Conservation (phyloP, 2,888 invertebrate species). For the Slavum lentiscoides region DNA sequence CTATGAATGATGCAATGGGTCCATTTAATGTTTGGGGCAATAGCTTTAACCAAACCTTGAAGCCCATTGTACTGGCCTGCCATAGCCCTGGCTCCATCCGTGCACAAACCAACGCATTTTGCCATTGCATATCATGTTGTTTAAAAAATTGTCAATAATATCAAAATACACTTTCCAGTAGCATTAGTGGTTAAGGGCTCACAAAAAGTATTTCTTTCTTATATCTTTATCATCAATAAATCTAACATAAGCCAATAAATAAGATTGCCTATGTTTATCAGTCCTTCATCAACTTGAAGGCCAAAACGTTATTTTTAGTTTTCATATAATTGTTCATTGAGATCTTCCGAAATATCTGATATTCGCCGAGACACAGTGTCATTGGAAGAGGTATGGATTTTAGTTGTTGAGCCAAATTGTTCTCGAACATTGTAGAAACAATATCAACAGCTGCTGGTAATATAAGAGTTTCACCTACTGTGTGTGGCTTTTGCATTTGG, state of each 20-base stretch:
- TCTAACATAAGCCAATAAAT: too few relatives aligned
- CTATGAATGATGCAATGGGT: too few relatives aligned
- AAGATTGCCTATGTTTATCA: constrained; percentile 27
- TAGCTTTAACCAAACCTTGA: too few relatives aligned
- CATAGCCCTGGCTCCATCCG: constrained; percentile 54
- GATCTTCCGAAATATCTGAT: constrained; percentile 54
- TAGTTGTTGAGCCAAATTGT: constrained; percentile 55
- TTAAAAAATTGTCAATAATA: constrained; percentile 53
- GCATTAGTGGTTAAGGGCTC: constrained; percentile 51
- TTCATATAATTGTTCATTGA: constrained; percentile 32
- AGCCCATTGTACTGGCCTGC: constrained; percentile 19
- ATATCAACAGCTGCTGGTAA: constrained; percentile 56
- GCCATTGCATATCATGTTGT: constrained; percentile 54
- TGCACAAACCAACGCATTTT: constrained; percentile 55
- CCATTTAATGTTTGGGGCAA: too few relatives aligned
- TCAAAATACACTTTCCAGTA: constrained; percentile 47
- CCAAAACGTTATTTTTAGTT: constrained; percentile 35
- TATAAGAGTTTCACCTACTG: constrained; percentile 56
- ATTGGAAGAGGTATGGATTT: constrained; percentile 56
- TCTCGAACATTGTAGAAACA: constrained; percentile 47
- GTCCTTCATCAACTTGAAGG: constrained; percentile 32
- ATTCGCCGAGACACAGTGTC: constrained; percentile 55
- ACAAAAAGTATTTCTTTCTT: constrained; percentile 53
- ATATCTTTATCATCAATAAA: constrained; percentile 3
- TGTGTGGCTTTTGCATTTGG: constrained; percentile 56